Evolutionary conservation across 2,113 vertebrate species (phyloP), one percentile per base, ranked within the genome.

Genomic region (Mohoua ochrocephala): DNA sequence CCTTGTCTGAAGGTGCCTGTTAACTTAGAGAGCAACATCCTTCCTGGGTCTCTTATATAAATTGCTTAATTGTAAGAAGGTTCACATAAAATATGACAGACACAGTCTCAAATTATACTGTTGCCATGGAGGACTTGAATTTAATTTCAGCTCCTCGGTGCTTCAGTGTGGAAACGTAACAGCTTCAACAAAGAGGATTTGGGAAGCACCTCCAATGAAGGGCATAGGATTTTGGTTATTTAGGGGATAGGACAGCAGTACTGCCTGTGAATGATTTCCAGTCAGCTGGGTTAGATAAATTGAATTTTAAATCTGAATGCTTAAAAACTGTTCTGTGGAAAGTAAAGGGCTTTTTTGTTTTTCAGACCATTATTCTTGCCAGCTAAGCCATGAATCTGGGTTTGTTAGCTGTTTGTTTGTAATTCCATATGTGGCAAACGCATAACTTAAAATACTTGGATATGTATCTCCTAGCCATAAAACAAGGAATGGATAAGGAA

Each of bases 31-130:
- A 60, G 19, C 63, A 61, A 44, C 53, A 88, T 85, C 78, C 67
- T 93, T 92, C 79, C 70, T 68, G 39, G 11, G 15, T 87, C 27
- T 91, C 75, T 91, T 96, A 83, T 16, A 73, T 96, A 94, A 96
- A 91, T 76, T 68, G 27, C 37, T 92, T 91, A 86, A 95, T 95
- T 92, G 37, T 85, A 80, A 86, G 41, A 83, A 83, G 70, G 49
- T 57, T 95, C 89, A 83, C 26, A 52, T 80, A 76, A 92, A 85
- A 92, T 83, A 88, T 60, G 89, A 92, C 56, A 96, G 94, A 76
- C 61, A 57, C 17, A 56, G 44, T 52, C 79, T 93, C 44, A 85
- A 92, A 93, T 92, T 93, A 92, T 85, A 19, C 85, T 82, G 88
- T 93, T 96, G 74, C 89, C n/a, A 56, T 91, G 75, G 88, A 85